Percentiles rank a stretch among this genome's conserved stretches.
Conservation (phyloP, 2,888 invertebrate genomes). For the Drosophila mimica region DNA sequence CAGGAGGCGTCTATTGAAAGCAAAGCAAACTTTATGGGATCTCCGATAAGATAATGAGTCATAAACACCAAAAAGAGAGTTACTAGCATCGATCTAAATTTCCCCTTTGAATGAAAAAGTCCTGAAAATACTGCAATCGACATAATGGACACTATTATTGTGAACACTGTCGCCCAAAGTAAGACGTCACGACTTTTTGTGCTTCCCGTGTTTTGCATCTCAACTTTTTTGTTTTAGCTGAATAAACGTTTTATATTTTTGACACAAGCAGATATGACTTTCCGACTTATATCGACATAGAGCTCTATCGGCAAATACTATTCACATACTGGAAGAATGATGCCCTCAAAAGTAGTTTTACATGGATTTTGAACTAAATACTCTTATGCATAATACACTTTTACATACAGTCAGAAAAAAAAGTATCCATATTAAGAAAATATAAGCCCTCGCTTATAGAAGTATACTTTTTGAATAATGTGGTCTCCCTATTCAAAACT, state of each 20-base stretch:
- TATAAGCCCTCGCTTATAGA: not conserved
- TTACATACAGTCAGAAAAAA: not conserved
- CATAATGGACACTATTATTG: constrained; percentile 20
- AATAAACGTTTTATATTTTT: not conserved
- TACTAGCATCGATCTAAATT: constrained; percentile 60
- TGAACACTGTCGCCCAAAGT: constrained; percentile 25
- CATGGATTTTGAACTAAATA: not conserved
- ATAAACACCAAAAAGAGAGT: constrained; percentile 55
- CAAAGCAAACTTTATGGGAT: constrained; percentile 59
- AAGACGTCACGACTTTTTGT: constrained; percentile 12
- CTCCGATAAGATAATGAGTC: constrained; percentile 62
- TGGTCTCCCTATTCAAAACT: not conserved
- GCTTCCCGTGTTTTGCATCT: constrained; percentile 6
- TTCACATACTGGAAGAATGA: not conserved
- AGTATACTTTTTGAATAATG: not conserved
- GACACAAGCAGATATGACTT: not conserved
- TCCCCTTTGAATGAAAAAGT: constrained; percentile 59
- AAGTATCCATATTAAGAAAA: not conserved
- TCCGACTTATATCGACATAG: not conserved
- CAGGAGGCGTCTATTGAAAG: constrained; percentile 40
- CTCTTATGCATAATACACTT: not conserved
- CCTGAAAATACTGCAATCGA: constrained; percentile 47
- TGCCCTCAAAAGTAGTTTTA: not conserved
- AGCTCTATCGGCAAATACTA: not conserved
- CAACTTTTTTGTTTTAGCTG: not conserved